phyloP scores from a whole-genome alignment of 2,113 vertebrate genomes.

The Columba janthina region DNA sequence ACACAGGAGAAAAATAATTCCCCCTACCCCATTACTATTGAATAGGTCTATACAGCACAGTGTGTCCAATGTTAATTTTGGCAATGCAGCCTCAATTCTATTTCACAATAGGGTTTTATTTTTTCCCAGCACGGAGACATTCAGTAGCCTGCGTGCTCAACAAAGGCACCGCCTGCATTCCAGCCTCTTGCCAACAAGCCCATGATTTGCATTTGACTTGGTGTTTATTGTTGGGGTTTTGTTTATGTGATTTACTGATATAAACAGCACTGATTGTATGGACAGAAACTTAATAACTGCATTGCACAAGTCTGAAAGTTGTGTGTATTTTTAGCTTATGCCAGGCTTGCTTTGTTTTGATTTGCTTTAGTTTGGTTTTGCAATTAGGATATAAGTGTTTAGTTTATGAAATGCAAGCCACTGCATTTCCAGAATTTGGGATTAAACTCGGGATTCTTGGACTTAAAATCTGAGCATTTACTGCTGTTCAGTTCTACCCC shows the following conservation, averaged over 20 bases:
- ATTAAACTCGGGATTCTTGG: background rate
- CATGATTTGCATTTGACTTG: background rate
- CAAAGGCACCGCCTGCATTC: background rate
- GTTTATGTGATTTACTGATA: background rate
- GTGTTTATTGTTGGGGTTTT: background rate
- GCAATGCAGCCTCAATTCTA: background rate
- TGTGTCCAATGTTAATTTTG: background rate
- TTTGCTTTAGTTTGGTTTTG: background rate
- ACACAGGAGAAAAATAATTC: background rate
- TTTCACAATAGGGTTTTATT: background rate
- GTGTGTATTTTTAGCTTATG: background rate
- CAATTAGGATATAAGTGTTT: background rate
- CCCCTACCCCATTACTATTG: background rate
- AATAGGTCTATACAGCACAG: background rate
- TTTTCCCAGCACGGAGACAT: background rate
- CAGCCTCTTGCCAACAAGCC: background rate
- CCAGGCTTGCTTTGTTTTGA: background rate
- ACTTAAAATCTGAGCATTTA: background rate
- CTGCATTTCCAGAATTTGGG: background rate
- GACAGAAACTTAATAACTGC: background rate
- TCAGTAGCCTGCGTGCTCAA: background rate
- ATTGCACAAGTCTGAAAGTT: background rate
- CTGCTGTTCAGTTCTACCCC: background rate
- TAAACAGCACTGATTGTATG: background rate
- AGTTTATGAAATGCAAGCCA: background rate